Base-by-base conservation (phyloP, 2,113 vertebrate species). In the Oreochromis tanganicae region DNA sequence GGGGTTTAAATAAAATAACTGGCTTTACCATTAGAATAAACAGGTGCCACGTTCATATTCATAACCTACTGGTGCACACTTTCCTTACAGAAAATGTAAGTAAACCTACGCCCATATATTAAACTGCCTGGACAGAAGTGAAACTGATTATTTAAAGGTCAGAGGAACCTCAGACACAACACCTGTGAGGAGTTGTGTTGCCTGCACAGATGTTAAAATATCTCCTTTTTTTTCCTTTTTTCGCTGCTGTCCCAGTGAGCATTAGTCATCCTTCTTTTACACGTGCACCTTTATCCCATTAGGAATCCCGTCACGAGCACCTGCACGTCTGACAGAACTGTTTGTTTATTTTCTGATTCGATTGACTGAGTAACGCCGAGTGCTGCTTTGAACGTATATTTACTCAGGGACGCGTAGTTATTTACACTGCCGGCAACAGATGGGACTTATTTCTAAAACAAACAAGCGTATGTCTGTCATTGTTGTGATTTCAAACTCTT, bases 401-500 rank as follows among this genome's bases (percentile, higher is more conserved):
- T 29, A 59, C 38, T 43, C 3, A 29, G 59, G 59, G n/a, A 5
- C 3, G 0, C 11, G 10, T 78, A 50, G 46, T 78, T 2, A 48
- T 78, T 34, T 78, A 78, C 46, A 0, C 27, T 52, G 73, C 46
- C 73, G 7, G 17, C 29, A 78, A 52, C 0, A 32, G 46, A 78
- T 2, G 10, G 71, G 73, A n/a, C 27, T 52, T 32, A n/a, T 9
- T n/a, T 80, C 19, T 80, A 80, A 38, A 54, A n/a, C 73, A 52
- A 73, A 63, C 38, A 54, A 34, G 7, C 8, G 19, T 34, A 57
- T 24, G 12, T 50, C 66, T 6, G 87, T 73, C 27, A 87, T 91
- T 97, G 97, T 95, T 54, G 14, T 50, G 27, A 50, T 78, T 50
- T 78, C 50, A 32, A 50, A 50, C 46, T 75, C 16, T 78, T 78